phyloP scores from a whole-genome alignment of 2,113 vertebrate genomes.

The Amphiprion percula region DNA sequence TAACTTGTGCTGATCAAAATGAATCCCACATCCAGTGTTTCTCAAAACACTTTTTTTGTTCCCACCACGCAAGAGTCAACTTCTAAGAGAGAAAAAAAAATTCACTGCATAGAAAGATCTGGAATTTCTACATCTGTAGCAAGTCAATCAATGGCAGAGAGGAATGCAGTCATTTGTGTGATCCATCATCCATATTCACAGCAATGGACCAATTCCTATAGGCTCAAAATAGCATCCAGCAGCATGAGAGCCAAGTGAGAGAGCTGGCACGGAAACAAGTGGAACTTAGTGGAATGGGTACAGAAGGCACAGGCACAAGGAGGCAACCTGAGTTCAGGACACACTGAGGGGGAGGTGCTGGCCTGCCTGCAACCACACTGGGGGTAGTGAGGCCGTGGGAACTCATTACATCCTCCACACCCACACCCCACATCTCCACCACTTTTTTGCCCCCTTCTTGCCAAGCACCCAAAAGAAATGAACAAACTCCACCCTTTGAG shows the following conservation, averaged over 20 bases:
- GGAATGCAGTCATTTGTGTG: conserved; percentile 74
- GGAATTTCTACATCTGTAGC: conserved; percentile 50
- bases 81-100: conserved; percentile 21
- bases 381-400: conserved; percentile 84
- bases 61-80: conserved; percentile 29
- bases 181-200: conserved; percentile 89
- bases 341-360: conserved; percentile 88
- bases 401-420: conserved; percentile 80
- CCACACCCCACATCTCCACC: conserved; percentile 68
- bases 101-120: conserved; percentile 32
- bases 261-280: conserved; percentile 92
- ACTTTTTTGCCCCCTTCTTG: conserved; percentile 80
- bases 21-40: conserved; percentile 17
- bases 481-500: conserved; percentile 84
- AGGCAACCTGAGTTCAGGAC: conserved; percentile 71
- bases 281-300: conserved; percentile 89
- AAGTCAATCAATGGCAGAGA: conserved; percentile 56
- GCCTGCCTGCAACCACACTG: conserved; percentile 85
- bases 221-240: conserved; percentile 81
- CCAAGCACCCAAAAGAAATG: conserved; percentile 85
- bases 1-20: conserved; percentile 33
- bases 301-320: conserved; percentile 71
- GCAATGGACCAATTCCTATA: conserved; percentile 90
- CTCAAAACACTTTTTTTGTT: neutral
- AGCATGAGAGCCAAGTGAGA: conserved; percentile 87